Evolutionary conservation across 2,113 vertebrate species (phyloP).

Genomic region (Melanerpes aurifrons): DNA sequence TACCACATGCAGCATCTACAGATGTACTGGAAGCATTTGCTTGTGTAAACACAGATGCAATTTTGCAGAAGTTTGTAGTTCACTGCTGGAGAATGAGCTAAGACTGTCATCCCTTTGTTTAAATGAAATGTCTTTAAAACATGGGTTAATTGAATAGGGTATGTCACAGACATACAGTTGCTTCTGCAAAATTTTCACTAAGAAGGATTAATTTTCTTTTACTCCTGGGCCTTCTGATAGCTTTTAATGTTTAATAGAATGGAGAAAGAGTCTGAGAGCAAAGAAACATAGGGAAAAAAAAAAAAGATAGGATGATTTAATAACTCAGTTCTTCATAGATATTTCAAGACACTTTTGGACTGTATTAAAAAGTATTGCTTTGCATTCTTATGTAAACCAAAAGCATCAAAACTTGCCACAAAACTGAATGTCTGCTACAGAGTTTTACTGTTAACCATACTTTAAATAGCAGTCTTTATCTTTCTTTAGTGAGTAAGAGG

Average conservation of each 20-base stretch:
- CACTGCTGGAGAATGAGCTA: not conserved
- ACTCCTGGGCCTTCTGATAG: not conserved
- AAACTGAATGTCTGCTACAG: not conserved
- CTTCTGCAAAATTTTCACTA: not conserved
- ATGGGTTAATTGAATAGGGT: not conserved
- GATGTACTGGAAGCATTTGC: not conserved
- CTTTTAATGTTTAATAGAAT: not conserved
- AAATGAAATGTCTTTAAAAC: not conserved
- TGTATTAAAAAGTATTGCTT: not conserved
- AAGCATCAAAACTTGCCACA: not conserved
- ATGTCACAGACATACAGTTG: not conserved
- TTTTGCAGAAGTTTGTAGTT: constrained; percentile 2
- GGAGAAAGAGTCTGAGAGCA: not conserved
- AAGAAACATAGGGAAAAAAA: not conserved
- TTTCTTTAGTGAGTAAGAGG: not conserved
- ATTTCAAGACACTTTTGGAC: not conserved
- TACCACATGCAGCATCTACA: not conserved
- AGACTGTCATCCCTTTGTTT: not conserved
- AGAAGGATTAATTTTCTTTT: not conserved
- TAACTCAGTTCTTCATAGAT: not conserved
- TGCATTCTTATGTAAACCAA: not conserved
- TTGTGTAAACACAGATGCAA: not conserved
- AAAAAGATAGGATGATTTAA: not conserved
- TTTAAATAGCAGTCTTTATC: not conserved
- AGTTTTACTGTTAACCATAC: not conserved